Evolutionary conservation across 2,113 vertebrate species (phyloP).

Genomic region (Dunckerocampus dactyliophorus): DNA sequence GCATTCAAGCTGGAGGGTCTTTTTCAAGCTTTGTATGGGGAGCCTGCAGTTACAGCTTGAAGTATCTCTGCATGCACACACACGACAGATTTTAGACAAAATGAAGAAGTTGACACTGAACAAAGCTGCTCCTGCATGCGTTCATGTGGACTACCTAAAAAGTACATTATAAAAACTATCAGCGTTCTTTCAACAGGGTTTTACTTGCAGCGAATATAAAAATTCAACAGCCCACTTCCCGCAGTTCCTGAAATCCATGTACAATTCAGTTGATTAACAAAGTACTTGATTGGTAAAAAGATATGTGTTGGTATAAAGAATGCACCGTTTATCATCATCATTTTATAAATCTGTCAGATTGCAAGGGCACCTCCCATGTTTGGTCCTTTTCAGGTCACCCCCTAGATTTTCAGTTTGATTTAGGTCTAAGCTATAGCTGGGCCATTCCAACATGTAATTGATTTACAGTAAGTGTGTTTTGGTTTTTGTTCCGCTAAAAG

Average conservation of each 20-base stretch:
- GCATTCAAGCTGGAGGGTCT: conserved; percentile 42
- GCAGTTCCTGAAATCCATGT: background rate
- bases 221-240: background rate
- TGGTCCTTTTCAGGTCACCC: too few relatives aligned
- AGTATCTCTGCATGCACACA: conserved; percentile 17
- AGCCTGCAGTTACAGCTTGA: conserved; percentile 47
- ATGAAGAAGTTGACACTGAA: conserved; percentile 20
- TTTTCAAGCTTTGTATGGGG: conserved; percentile 48
- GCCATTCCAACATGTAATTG: conserved; percentile 23
- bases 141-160: conserved; percentile 30
- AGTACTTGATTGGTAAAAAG: background rate
- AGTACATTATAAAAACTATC: conserved; percentile 13
- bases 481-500: background rate
- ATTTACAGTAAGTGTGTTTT: conserved; percentile 23
- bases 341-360: too few relatives aligned
- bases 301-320: too few relatives aligned
- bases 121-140: conserved; percentile 38
- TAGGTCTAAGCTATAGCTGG: conserved; percentile 20
- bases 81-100: conserved; percentile 12
- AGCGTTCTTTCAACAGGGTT: conserved; percentile 22
- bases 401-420: conserved; percentile 1
- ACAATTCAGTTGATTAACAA: background rate
- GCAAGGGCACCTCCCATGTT: too few relatives aligned
- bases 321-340: too few relatives aligned
- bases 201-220: conserved; percentile 1